Conservation (phyloP, 1,140 invertebrate genomes). For the Dreissena rostriformis region DNA sequence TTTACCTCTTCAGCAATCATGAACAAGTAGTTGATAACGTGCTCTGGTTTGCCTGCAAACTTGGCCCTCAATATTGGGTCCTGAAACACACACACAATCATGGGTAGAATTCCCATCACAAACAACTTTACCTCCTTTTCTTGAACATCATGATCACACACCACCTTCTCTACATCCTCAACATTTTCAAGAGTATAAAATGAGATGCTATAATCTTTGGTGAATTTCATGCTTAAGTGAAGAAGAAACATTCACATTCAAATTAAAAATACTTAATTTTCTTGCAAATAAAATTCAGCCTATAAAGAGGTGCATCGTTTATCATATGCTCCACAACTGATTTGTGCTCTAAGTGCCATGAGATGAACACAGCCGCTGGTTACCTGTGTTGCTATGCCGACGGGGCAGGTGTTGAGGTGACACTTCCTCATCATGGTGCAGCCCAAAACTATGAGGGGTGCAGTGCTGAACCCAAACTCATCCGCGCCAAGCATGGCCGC, state of each 20-base stretch:
- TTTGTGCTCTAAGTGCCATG: not conserved
- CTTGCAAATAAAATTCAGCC: no score
- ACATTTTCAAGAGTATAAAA: no score
- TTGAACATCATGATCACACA: no score
- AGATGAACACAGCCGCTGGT: not conserved
- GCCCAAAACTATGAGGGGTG: conserved; percentile 97
- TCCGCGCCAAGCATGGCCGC: conserved; percentile 98
- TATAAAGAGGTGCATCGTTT: not conserved
- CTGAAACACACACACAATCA: conserved; percentile 78
- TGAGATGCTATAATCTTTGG: no score
- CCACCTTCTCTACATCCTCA: no score
- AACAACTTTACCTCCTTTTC: no score
- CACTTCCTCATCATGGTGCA: conserved; percentile 99
- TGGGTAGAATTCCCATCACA: no score
- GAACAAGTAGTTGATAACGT: conserved; percentile 99
- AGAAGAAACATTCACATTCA: no score
- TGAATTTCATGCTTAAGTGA: no score
- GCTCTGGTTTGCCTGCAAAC: conserved; percentile 98
- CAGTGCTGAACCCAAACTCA: conserved; percentile 99
- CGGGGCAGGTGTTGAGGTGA: conserved; percentile 99
- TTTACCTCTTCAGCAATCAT: conserved; percentile 97
- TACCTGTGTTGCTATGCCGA: conserved; percentile 95
- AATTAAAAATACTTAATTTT: no score
- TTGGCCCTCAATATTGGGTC: conserved; percentile 97
- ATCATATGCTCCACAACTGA: not conserved